Evolutionary conservation across 2,888 invertebrate genomes (phyloP).

Genomic region (Ceriagrion tenellum): DNA sequence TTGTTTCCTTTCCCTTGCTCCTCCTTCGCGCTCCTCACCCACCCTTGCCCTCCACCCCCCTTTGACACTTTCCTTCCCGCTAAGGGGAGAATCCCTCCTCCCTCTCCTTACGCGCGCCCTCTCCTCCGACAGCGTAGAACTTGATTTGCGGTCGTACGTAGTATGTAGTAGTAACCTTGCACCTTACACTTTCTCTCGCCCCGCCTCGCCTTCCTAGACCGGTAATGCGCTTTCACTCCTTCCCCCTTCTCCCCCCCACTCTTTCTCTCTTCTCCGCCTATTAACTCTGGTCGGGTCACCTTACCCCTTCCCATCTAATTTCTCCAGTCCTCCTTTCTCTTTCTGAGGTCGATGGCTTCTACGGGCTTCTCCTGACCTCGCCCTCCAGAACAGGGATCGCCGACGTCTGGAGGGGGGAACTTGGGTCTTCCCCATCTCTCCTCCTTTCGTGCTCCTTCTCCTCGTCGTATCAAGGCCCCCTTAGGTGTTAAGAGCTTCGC

Average conservation of each 20-base stretch:
- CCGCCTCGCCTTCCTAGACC: not conserved
- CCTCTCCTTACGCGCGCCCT: not conserved
- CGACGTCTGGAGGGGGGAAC: not conserved
- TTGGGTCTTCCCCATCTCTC: not conserved
- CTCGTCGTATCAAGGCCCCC: not conserved
- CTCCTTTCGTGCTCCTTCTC: not conserved
- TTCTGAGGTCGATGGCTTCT: not conserved
- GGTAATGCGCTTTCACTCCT: not conserved
- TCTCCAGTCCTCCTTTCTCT: not conserved
- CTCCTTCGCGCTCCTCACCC: not conserved
- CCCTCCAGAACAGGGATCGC: not conserved
- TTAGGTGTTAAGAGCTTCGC: not conserved
- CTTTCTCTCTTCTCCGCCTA: not conserved
- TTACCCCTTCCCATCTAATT: not conserved
- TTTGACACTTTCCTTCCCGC: not conserved
- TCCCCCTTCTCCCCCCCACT: no score
- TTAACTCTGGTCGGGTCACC: not conserved
- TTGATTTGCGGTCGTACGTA: conserved; percentile 23
- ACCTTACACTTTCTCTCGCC: conserved; percentile 49
- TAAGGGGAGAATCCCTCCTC: not conserved
- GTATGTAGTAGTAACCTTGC: conserved; percentile 35
- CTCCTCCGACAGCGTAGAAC: not conserved
- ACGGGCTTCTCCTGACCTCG: conserved; percentile 1
- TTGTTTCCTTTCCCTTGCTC: conserved; percentile 13
- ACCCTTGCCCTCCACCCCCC: not conserved